Conservation (phyloP, 2,888 invertebrate genomes). For the Conus canariensis region DNA sequence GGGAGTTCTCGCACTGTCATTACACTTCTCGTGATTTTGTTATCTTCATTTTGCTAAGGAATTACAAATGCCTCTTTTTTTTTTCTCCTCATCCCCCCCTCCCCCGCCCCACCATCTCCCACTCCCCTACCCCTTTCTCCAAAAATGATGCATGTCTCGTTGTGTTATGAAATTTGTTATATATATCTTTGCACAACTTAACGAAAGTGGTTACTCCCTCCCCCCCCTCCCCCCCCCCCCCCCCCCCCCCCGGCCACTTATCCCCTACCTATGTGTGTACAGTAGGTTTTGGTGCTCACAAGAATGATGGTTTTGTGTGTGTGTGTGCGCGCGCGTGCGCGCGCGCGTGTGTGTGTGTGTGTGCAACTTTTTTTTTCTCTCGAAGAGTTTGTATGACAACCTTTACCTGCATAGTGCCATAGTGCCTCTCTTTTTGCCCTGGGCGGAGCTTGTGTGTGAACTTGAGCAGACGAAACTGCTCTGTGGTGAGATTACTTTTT, state of each 20-base stretch:
- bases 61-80: too few relatives aligned
- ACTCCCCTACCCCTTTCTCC: not conserved
- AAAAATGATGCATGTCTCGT: not conserved
- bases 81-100: not conserved
- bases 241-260: too few relatives aligned
- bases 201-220: not conserved
- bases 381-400: not conserved
- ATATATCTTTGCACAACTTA: not conserved
- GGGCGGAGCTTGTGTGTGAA: not conserved
- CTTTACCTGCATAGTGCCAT: slow-evolving; percentile 18
- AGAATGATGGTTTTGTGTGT: not conserved
- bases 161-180: not conserved
- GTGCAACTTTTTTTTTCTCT: not conserved
- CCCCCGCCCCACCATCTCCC: not conserved
- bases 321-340: too few relatives aligned
- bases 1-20: too few relatives aligned
- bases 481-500: slow-evolving; percentile 14
- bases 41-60: too few relatives aligned
- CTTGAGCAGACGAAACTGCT: not conserved
- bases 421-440: slow-evolving; percentile 11
- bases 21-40: too few relatives aligned
- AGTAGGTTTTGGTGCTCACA: slow-evolving; percentile 14
- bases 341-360: not conserved
- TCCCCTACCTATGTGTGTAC: not conserved
- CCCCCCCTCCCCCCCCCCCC: too few relatives aligned